These are phyloP conservation scores for Cephus cinctus DNA, from an alignment of 1,140 invertebrate genomes.

Conservation along the genomic window DNA sequence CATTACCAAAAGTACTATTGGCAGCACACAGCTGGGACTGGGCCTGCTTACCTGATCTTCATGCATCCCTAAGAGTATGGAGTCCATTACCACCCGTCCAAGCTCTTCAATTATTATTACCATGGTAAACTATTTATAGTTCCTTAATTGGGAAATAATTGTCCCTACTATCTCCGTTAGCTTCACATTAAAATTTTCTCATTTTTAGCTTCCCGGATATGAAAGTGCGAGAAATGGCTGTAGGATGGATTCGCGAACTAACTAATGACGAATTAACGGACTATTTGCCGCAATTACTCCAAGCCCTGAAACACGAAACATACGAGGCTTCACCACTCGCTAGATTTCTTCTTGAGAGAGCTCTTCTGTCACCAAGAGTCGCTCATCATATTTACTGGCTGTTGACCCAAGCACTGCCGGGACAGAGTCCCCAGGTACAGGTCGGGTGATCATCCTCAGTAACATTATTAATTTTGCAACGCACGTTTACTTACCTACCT, in stretches of 20 bases:
- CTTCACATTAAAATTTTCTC: conserved; percentile 12
- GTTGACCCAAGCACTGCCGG: conserved; percentile 75
- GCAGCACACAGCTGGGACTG: conserved; percentile 89
- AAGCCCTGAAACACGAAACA: conserved; percentile 91
- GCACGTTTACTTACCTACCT: conserved; percentile 11
- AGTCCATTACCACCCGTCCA: conserved; percentile 78
- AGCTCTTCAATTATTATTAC: conserved; percentile 87
- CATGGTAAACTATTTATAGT: conserved; percentile 66
- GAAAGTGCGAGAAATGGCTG: conserved; percentile 80
- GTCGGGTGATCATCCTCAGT: conserved; percentile 10
- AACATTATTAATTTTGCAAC: conserved; percentile 5
- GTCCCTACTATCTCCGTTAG: background rate
- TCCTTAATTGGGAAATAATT: conserved; percentile 2
- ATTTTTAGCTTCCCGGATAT: conserved; percentile 83
- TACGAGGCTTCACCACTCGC: conserved; percentile 86
- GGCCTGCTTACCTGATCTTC: conserved; percentile 80
- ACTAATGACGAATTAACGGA: conserved; percentile 86
- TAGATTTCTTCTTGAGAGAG: conserved; percentile 78
- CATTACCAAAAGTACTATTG: conserved; percentile 87
- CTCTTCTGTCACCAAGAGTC: conserved; percentile 82
- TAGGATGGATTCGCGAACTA: conserved; percentile 76
- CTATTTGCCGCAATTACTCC: conserved; percentile 90
- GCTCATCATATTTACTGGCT: conserved; percentile 96
- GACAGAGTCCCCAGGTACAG: conserved; percentile 66
- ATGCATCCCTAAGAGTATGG: conserved; percentile 83